These are phyloP conservation scores for Spheniscus mendiculus DNA, from an alignment of 2,113 vertebrate genomes.

Conservation along the genomic window DNA sequence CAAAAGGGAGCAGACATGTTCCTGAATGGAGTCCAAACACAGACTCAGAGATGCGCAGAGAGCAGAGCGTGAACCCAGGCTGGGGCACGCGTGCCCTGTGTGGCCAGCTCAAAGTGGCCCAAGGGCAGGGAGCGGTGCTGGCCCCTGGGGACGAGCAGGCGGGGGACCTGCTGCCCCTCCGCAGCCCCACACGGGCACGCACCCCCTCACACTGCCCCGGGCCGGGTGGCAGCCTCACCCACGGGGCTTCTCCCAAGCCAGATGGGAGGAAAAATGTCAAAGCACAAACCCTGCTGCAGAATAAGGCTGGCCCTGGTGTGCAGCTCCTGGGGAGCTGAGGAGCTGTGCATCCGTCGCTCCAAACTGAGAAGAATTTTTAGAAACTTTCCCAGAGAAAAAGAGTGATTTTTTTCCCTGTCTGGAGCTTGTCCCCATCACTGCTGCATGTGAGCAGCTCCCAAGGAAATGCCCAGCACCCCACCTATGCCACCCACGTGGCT, in stretches of 20 bases:
- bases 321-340: background rate
- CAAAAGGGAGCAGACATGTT: background rate
- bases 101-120: background rate
- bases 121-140: background rate
- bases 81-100: rapidly evolving
- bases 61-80: background rate
- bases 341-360: background rate
- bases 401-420: rapidly evolving
- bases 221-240: background rate
- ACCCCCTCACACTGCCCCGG: rapidly evolving
- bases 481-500: rapidly evolving
- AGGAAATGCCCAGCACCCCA: background rate
- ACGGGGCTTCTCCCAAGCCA: background rate
- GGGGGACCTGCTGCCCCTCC: background rate
- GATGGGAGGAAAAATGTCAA: background rate
- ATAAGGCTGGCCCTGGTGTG: rapidly evolving
- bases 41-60: background rate
- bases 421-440: background rate
- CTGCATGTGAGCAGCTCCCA: background rate
- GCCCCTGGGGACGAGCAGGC: background rate
- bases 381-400: background rate
- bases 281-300: background rate
- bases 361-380: background rate
- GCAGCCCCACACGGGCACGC: rapidly evolving
- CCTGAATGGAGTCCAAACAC: background rate